Evolutionary conservation across 2,888 invertebrate species (phyloP).

Genomic region (Deroplatys truncata): DNA sequence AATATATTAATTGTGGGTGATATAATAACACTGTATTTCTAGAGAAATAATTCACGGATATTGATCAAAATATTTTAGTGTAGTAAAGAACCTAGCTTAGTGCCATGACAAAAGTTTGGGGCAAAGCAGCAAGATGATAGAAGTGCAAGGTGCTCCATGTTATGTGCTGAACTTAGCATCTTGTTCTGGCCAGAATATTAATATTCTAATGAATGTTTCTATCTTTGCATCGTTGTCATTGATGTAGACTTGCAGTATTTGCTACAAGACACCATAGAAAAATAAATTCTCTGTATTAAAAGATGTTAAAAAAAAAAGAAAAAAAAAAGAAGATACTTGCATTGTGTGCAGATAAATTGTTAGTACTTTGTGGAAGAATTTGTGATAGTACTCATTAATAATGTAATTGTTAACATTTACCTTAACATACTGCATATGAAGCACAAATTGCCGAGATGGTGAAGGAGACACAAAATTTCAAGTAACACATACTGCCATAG

Average conservation of each 20-base stretch:
- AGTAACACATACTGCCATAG: background rate
- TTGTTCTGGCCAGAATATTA: conserved; percentile 1
- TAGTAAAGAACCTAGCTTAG: conserved; percentile 25
- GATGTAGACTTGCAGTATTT: conserved; percentile 23
- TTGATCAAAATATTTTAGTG: conserved; percentile 29
- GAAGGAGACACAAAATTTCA: background rate
- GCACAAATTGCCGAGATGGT: background rate
- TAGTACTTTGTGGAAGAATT: background rate
- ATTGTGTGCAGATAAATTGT: background rate
- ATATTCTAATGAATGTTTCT: conserved; percentile 15
- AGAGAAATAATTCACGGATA: conserved; percentile 27
- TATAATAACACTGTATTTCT: conserved; percentile 31
- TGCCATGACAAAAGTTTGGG: conserved; percentile 25
- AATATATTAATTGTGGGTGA: conserved; percentile 37
- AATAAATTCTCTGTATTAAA: background rate
- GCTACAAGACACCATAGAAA: conserved; percentile 5
- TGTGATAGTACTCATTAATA: background rate
- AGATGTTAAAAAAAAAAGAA: background rate
- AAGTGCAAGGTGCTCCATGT: conserved; percentile 22
- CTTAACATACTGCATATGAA: background rate
- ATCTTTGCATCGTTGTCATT: conserved; percentile 21
- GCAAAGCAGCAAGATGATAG: conserved; percentile 11
- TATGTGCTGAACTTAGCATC: conserved; percentile 12
- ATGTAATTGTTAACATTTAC: background rate
- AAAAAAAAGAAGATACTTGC: background rate